phyloP scores from a whole-genome alignment of 1,140 invertebrate species.

The Stenopsyche tienmushanensis region DNA sequence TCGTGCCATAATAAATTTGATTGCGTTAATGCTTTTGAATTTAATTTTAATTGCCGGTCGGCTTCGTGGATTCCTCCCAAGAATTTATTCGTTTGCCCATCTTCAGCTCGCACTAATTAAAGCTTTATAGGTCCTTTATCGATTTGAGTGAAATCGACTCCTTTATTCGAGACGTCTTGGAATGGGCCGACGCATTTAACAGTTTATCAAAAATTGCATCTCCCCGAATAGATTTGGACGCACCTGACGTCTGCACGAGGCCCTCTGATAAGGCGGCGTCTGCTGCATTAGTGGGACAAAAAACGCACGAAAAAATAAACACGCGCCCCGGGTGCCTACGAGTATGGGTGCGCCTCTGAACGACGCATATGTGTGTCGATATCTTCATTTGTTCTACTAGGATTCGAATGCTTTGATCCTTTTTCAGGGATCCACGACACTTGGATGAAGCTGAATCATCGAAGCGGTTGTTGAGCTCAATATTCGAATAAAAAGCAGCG shows the following conservation, averaged over 20 bases:
- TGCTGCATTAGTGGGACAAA: slow-evolving; percentile 7
- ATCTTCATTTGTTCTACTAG: no score
- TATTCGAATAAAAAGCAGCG: no score
- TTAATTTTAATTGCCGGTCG: no score
- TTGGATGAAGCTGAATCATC: no score
- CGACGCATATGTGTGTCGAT: background rate
- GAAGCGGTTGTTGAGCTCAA: no score
- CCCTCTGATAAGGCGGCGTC: background rate
- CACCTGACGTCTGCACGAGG: slow-evolving; percentile 12
- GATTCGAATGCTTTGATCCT: no score
- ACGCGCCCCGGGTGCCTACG: background rate
- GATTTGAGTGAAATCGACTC: background rate
- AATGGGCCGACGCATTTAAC: background rate
- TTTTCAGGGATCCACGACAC: no score
- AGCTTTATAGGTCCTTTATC: background rate
- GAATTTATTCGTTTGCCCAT: no score
- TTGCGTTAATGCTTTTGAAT: no score
- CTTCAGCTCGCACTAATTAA: background rate
- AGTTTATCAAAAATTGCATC: slow-evolving; percentile 13
- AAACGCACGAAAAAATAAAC: background rate
- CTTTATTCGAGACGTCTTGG: background rate
- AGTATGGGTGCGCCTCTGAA: no score
- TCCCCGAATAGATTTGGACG: background rate
- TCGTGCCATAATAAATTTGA: no score
- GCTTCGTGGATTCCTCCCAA: no score